Conservation (phyloP, 1,140 invertebrate species). For the Sesamia nonagrioides region DNA sequence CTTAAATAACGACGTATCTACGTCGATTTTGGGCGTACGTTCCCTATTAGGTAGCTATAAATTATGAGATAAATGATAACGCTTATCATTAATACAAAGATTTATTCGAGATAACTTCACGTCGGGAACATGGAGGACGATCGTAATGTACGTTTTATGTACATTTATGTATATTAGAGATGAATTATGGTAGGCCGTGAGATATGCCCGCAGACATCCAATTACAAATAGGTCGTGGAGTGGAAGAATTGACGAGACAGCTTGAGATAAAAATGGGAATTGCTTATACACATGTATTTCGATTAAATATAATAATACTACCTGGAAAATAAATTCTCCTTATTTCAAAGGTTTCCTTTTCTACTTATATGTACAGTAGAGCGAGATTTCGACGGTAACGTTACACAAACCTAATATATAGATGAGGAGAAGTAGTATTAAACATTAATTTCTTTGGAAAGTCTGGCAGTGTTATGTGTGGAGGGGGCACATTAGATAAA, state of each 20-base stretch:
- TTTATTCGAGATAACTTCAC: slow-evolving; percentile 41
- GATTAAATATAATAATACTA: slow-evolving; percentile 9
- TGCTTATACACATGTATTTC: slow-evolving; percentile 13
- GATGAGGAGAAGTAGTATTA: slow-evolving; percentile 11
- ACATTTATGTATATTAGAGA: slow-evolving; percentile 46
- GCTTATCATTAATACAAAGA: slow-evolving; percentile 45
- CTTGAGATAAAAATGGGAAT: slow-evolving; percentile 8
- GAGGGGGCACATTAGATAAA: slow-evolving; percentile 57
- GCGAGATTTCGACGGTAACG: background rate
- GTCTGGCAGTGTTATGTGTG: slow-evolving; percentile 41
- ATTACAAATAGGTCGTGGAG: slow-evolving; percentile 36
- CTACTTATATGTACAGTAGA: background rate
- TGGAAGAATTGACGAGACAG: slow-evolving; percentile 40
- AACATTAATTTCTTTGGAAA: slow-evolving; percentile 24
- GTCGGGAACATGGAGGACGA: slow-evolving; percentile 14
- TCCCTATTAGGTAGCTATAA: slow-evolving; percentile 39
- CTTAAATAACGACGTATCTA: background rate
- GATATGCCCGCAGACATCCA: slow-evolving; percentile 38
- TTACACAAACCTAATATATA: background rate
- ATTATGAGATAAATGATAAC: slow-evolving; percentile 46
- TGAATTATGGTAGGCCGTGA: slow-evolving; percentile 36
- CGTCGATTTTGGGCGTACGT: slow-evolving; percentile 20
- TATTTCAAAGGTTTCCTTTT: background rate
- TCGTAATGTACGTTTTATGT: slow-evolving; percentile 47
- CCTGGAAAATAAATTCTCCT: background rate